Conservation (phyloP, 2,888 invertebrate genomes). For the Piscicola geometra region DNA sequence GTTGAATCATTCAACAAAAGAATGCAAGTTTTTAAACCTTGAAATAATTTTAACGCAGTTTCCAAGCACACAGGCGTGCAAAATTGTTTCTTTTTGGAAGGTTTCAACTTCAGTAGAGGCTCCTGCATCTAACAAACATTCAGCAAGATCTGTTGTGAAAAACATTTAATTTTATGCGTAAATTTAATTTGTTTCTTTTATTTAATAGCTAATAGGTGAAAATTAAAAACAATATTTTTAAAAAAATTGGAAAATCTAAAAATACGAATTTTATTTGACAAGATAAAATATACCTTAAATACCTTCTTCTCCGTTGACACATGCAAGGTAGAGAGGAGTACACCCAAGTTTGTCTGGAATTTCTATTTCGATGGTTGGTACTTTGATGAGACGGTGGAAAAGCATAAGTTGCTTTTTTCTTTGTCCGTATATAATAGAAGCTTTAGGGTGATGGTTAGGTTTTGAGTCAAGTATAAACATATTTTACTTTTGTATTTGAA, state of each 20-base stretch:
- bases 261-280: background rate
- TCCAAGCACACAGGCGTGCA: constrained; percentile 52
- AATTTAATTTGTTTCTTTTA: too few species aligned
- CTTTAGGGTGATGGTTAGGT: too few species aligned
- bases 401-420: constrained; percentile 40
- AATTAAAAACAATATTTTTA: too few species aligned
- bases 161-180: too few species aligned
- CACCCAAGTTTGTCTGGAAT: constrained; percentile 48
- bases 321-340: constrained; percentile 51
- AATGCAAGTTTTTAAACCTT: too few species aligned
- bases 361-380: constrained; percentile 49
- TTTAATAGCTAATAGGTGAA: too few species aligned
- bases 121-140: constrained; percentile 46
- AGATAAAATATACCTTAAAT: constrained; percentile 24
- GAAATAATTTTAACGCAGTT: constrained; percentile 47
- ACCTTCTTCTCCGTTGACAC: constrained; percentile 51
- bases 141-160: constrained; percentile 48
- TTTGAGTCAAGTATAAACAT: too few species aligned
- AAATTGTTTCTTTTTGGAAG: constrained; percentile 47
- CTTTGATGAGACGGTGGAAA: constrained; percentile 47
- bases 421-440: constrained; percentile 29
- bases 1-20: too few species aligned
- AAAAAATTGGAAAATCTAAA: too few species aligned
- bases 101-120: constrained; percentile 47
- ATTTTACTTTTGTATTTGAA: background rate